Percentiles rank a stretch among this genome's conserved stretches.
phyloP scores from a whole-genome alignment of 2,113 vertebrate genomes.

The Hiodon alosoides region DNA sequence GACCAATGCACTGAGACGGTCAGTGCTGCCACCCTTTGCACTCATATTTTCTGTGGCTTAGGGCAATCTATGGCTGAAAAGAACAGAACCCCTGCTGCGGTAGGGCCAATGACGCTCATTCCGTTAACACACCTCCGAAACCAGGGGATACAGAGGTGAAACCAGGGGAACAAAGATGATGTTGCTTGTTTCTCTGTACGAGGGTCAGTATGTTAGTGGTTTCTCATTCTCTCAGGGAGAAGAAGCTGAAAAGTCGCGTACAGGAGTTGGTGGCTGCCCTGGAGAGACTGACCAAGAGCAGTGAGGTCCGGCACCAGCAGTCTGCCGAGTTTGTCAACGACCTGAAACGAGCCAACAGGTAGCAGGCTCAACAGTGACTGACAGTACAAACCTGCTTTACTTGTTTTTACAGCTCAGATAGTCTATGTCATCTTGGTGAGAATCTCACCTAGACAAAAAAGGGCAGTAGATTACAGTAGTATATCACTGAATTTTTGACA shows the following conservation, averaged over 20 bases:
- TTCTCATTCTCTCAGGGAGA: slow-evolving; percentile 60
- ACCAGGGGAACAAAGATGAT: too few relatives aligned
- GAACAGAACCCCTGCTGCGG: too few relatives aligned
- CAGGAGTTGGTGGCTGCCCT: slow-evolving; percentile 78
- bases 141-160: too few relatives aligned
- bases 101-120: too few relatives aligned
- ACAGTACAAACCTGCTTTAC: background rate
- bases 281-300: slow-evolving; percentile 80
- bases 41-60: background rate
- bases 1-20: slow-evolving; percentile 69
- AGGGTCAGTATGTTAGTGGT: background rate
- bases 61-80: background rate
- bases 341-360: slow-evolving; percentile 85
- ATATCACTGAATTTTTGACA: too few relatives aligned
- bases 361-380: slow-evolving; percentile 21
- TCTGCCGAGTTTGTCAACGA: slow-evolving; percentile 82
- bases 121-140: too few relatives aligned
- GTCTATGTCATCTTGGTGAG: too few relatives aligned
- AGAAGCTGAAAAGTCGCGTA: slow-evolving; percentile 76
- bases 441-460: too few relatives aligned
- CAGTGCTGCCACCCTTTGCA: slow-evolving; percentile 46
- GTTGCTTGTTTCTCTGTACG: background rate
- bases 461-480: too few relatives aligned
- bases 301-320: slow-evolving; percentile 80
- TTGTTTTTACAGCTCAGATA: too few relatives aligned